Percentiles rank a stretch among this genome's conserved stretches.
Conservation (phyloP, 2,888 invertebrate genomes). For the Spodoptera littoralis region DNA sequence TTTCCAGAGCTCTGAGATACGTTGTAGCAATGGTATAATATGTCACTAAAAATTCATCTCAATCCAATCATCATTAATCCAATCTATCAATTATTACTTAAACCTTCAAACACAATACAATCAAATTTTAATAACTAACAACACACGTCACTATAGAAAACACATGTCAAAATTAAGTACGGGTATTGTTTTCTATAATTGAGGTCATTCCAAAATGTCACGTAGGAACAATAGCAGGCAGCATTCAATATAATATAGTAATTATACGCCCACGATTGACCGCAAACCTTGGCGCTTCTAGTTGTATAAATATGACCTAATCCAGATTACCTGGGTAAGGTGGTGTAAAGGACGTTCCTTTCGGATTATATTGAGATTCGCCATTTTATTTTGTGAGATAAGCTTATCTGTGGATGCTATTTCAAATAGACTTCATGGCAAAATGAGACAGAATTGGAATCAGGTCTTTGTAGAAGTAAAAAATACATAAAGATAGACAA, state of each 20-base stretch:
- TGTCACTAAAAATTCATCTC: too few relatives aligned
- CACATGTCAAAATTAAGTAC: conserved; percentile 41
- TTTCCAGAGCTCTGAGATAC: too few relatives aligned
- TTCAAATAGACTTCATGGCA: too few relatives aligned
- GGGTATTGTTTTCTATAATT: conserved; percentile 47
- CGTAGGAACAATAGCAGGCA: conserved; percentile 51
- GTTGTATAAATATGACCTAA: conserved; percentile 52
- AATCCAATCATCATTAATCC: too few relatives aligned
- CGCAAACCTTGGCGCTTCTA: conserved; percentile 56
- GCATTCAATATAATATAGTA: conserved; percentile 52
- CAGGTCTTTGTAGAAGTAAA: too few relatives aligned
- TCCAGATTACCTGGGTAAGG: conserved; percentile 38
- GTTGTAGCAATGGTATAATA: too few relatives aligned
- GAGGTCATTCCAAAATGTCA: conserved; percentile 59
- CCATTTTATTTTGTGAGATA: background rate
- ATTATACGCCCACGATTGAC: conserved; percentile 56
- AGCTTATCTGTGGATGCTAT: too few relatives aligned
- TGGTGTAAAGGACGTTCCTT: conserved; percentile 39
- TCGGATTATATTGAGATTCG: conserved; percentile 31
- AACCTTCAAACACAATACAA: conserved; percentile 8
- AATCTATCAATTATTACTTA: background rate
- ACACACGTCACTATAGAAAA: conserved; percentile 25
- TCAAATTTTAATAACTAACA: conserved; percentile 9
- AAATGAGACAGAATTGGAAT: too few relatives aligned
- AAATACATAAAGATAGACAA: too few relatives aligned